phyloP scores from a whole-genome alignment of 1,140 invertebrate genomes.

The Drosophila santomea region DNA sequence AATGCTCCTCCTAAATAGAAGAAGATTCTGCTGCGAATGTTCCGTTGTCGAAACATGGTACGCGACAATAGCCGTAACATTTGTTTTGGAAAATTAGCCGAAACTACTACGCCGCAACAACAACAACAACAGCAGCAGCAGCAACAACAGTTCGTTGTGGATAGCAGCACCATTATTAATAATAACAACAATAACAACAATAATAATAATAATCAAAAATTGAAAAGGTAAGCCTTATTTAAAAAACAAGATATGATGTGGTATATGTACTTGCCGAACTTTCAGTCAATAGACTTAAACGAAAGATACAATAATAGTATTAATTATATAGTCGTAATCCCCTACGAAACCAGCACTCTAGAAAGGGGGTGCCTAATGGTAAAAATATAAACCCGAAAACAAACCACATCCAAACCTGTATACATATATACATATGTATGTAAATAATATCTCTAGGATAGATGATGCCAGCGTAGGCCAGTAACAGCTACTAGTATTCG shows the following conservation, averaged over 20 bases:
- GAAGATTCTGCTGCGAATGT: conserved; percentile 62
- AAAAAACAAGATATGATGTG: background rate
- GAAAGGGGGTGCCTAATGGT: no score
- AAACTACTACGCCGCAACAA: conserved; percentile 91
- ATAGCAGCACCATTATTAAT: conserved; percentile 62
- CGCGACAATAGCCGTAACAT: conserved; percentile 99
- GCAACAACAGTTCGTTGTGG: conserved; percentile 65
- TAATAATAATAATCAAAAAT: conserved; percentile 85
- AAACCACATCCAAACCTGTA: background rate
- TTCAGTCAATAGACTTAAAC: no score
- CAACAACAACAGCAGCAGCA: conserved; percentile 49
- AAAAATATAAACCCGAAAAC: conserved; percentile 4
- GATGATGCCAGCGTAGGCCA: conserved; percentile 23
- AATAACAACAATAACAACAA: conserved; percentile 57
- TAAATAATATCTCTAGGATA: conserved; percentile 24
- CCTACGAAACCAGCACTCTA: no score
- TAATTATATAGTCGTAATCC: no score
- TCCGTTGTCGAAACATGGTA: conserved; percentile 93
- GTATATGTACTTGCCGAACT: no score
- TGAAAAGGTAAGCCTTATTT: conserved; percentile 94
- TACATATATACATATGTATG: background rate
- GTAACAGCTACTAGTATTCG: conserved; percentile 17
- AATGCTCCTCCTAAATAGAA: conserved; percentile 74
- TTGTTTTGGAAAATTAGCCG: conserved; percentile 99
- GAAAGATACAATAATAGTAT: no score